phyloP scores from a whole-genome alignment of 92 coral and sea anemone genomes.

The Palythoa grandiflora region DNA sequence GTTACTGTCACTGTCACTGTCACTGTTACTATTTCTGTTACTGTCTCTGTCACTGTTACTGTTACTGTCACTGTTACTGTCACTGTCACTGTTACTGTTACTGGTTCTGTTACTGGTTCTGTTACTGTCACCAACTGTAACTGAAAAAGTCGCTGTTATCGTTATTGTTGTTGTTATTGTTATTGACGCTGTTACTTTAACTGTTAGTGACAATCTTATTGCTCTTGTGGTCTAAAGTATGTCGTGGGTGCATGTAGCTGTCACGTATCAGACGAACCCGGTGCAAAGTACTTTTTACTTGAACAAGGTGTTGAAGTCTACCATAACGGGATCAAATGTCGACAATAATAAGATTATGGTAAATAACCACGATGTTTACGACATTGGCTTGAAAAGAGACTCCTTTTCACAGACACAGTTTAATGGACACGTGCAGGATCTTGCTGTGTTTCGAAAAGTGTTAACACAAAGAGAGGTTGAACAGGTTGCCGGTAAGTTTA shows the following conservation, averaged over 20 bases:
- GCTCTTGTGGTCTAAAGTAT: neutral
- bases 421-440: slow-evolving; percentile 12
- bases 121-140: too few relatives aligned
- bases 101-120: too few relatives aligned
- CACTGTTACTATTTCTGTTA: too few relatives aligned
- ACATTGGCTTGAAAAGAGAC: slow-evolving; percentile 21
- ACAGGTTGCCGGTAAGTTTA: neutral
- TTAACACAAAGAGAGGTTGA: slow-evolving; percentile 1
- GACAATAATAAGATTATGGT: neutral
- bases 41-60: too few relatives aligned
- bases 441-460: slow-evolving; percentile 22
- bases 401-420: neutral
- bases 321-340: neutral
- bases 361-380: neutral
- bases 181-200: neutral
- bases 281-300: neutral
- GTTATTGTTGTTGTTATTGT: neutral
- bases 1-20: too few relatives aligned
- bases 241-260: slow-evolving; percentile 16
- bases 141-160: too few relatives aligned
- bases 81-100: too few relatives aligned
- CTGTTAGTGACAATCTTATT: neutral
- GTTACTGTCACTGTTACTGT: too few relatives aligned
- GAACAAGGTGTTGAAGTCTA: neutral
- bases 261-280: neutral